These are phyloP conservation scores for Siniperca knerii DNA, from an alignment of 2,113 vertebrate genomes.

Conservation along the genomic window DNA sequence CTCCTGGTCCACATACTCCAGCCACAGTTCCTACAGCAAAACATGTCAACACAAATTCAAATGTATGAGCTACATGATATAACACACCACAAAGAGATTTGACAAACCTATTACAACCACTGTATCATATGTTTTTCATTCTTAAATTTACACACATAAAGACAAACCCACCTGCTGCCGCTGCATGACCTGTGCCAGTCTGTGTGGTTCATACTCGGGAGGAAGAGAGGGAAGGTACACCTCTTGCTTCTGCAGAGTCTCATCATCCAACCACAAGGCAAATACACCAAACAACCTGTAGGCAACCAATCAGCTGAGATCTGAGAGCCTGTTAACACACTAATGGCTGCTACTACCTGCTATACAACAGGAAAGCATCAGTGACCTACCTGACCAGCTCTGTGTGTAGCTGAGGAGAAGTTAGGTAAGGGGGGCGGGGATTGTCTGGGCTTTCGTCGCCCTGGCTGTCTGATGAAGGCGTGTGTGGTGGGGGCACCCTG, in stretches of 20 bases:
- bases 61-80: background rate
- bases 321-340: background rate
- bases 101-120: background rate
- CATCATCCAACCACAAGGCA: constrained; percentile 95
- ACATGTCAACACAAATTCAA: constrained; percentile 11
- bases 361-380: constrained; percentile 8
- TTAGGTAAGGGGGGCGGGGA: constrained; percentile 79
- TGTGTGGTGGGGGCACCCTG: constrained; percentile 82
- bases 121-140: background rate
- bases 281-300: constrained; percentile 94
- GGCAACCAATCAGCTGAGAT: constrained; percentile 1
- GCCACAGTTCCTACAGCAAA: constrained; percentile 90
- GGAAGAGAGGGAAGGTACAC: constrained; percentile 94
- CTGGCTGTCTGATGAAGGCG: constrained; percentile 82
- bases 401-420: constrained; percentile 92
- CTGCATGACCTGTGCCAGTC: constrained; percentile 95
- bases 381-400: constrained; percentile 92
- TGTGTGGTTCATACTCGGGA: constrained; percentile 91
- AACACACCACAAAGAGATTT: background rate
- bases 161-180: constrained; percentile 84
- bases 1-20: constrained; percentile 93
- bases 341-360: background rate
- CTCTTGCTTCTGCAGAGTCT: constrained; percentile 94
- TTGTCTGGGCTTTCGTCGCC: constrained; percentile 70
- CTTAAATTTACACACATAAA: background rate